Evolutionary conservation across 2,888 invertebrate species (phyloP).

Genomic region (Ophioninae sp.): DNA sequence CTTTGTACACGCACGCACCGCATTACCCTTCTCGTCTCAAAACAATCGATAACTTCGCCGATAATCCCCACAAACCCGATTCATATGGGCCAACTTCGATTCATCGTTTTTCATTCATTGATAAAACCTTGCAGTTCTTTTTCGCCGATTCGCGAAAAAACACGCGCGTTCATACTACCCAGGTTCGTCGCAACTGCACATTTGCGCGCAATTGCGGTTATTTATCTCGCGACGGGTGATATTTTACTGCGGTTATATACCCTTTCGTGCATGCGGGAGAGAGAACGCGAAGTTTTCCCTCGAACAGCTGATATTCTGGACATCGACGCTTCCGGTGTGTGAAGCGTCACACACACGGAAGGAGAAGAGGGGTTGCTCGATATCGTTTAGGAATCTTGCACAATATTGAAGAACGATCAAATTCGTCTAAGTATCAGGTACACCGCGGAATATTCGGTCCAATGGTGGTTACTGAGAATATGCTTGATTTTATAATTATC

Average conservation of each 20-base stretch:
- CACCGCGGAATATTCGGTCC: neutral
- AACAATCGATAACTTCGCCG: neutral
- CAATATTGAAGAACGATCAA: neutral
- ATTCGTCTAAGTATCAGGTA: neutral
- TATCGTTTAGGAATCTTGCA: neutral
- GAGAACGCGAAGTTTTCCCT: neutral
- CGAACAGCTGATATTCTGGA: neutral
- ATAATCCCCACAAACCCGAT: neutral
- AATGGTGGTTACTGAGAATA: neutral
- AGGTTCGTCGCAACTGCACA: neutral
- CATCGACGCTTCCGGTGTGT: too few species aligned
- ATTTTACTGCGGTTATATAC: neutral
- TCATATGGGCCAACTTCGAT: neutral
- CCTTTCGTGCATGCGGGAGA: neutral
- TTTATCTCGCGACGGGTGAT: neutral
- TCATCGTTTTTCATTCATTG: neutral
- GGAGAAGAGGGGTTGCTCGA: too few species aligned
- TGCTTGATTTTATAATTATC: neutral
- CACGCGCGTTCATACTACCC: neutral
- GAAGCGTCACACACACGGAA: too few species aligned
- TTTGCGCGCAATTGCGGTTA: neutral
- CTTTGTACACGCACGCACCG: neutral
- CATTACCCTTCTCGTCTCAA: neutral
- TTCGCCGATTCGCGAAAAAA: neutral
- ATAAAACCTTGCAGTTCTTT: neutral